Conservation (phyloP, 2,888 invertebrate genomes). For the Eulithis prunata region DNA sequence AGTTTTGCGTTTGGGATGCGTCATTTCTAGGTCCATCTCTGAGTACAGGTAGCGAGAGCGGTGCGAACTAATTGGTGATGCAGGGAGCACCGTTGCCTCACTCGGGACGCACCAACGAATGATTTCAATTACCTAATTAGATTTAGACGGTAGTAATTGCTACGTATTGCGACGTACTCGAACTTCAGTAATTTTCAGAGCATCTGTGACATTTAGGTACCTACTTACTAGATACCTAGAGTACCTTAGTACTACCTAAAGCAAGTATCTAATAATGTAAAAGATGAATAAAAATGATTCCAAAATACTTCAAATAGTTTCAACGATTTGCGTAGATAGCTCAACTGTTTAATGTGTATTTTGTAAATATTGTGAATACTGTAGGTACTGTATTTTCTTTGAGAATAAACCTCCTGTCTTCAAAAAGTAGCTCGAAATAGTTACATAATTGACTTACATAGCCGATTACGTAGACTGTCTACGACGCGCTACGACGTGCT, state of each 20-base stretch:
- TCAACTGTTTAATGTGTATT: too few relatives aligned
- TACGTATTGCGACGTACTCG: conserved; percentile 30
- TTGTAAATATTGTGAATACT: too few relatives aligned
- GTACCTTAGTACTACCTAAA: too few relatives aligned
- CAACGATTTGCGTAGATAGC: too few relatives aligned
- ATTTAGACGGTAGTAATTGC: conserved; percentile 47
- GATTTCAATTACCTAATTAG: conserved; percentile 74
- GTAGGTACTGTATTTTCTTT: too few relatives aligned
- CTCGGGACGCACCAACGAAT: conserved; percentile 51
- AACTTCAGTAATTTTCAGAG: conserved; percentile 40
- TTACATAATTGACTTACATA: too few relatives aligned
- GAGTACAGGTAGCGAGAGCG: conserved; percentile 42
- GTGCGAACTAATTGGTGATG: conserved; percentile 59
- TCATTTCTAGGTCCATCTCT: conserved; percentile 25
- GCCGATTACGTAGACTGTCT: background rate
- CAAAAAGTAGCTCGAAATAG: too few relatives aligned
- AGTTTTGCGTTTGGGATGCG: background rate
- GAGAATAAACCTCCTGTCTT: too few relatives aligned
- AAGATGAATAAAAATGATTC: too few relatives aligned
- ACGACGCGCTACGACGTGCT: background rate
- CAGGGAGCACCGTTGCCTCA: conserved; percentile 48
- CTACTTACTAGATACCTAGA: background rate
- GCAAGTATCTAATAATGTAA: too few relatives aligned
- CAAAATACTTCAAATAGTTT: too few relatives aligned
- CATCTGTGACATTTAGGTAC: conserved; percentile 29